A percentile compares a stretch with the other conserved stretches of the same genome.
Conservation (phyloP, 2,888 invertebrate genomes). For the Phasia obesa region DNA sequence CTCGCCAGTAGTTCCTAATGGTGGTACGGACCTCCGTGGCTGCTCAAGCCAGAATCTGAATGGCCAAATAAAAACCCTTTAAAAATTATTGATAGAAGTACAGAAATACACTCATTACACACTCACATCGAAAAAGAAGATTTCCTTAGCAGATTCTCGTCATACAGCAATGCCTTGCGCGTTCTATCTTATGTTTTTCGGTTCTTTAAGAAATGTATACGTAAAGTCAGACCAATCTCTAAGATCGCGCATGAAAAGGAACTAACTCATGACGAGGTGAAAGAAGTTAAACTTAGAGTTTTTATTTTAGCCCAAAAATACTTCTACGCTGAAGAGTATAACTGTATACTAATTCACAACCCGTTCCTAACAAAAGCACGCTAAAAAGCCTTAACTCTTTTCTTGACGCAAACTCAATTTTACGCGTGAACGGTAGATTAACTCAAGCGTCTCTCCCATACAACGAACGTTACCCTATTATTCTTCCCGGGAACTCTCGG, state of each 20-base stretch:
- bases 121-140: too few species aligned
- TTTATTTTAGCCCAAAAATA: not conserved
- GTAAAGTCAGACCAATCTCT: not conserved
- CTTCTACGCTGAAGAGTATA: not conserved
- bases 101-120: too few species aligned
- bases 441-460: not conserved
- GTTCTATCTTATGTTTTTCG: not conserved
- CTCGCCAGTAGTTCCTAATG: not conserved
- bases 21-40: too few species aligned
- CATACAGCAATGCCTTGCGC: not conserved
- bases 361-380: not conserved
- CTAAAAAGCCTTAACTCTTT: not conserved
- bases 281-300: slow-evolving; percentile 1
- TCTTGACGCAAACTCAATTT: not conserved
- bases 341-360: too few species aligned
- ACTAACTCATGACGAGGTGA: too few species aligned
- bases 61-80: slow-evolving; percentile 21
- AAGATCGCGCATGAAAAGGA: not conserved
- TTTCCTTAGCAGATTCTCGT: too few species aligned
- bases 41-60: not conserved
- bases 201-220: not conserved
- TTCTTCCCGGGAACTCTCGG: not conserved
- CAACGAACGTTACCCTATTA: not conserved
- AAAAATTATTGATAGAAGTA: not conserved
- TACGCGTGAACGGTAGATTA: not conserved